Evolutionary conservation across 2,888 invertebrate genomes (phyloP), one percentile per base, ranked within the genome.

Genomic region (Pachydiplax longipennis): DNA sequence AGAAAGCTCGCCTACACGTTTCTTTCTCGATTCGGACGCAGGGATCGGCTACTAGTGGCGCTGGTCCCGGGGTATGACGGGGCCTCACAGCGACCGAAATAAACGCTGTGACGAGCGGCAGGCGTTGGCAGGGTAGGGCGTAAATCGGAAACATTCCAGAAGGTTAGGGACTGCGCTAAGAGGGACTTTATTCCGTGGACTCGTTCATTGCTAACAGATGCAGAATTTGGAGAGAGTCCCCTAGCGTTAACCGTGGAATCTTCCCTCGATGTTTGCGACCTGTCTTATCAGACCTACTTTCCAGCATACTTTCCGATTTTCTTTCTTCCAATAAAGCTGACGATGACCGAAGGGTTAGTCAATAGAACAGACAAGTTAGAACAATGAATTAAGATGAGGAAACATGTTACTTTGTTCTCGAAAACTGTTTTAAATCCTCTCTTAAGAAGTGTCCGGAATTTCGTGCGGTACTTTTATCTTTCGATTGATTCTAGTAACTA

Each of bases 101-200:
- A 87, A 83, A 87, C 87, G 37, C 61, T n/a, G n/a, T 61, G 87
- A 87, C 87, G 87, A 37, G 31, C 61, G 37, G 87, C 10, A 18
- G 87, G 31, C 73, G 73, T 31, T 73, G 73, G 73, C 73, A 73
- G 73, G 31, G 83, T 35, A 37, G 83, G 37, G 87, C 48, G 83
- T 61, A 87, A 35, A 65, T 87, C 87, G 87, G 87, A 61, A 87
- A 87, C 87, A 87, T 87, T 87, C 87, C 87, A 87, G 40, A 58
- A 61, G 87, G 35, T 22, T 31, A 22, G 44, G 44, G 82, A 82
- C 48, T 73, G 82, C 44, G 25, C n/a, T 44, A 82, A 31, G 31
- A 40, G 48, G 48, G 22, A 44, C 82, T 48, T n/a, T 53, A 73
- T 73, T 73, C 22, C 73, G 73, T 31, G 31, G 73, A 73, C n/a